Evolutionary conservation across 2,888 invertebrate species (phyloP), one percentile per base, ranked within the genome.

Genomic region (Marasmarcha lunaedactyla): DNA sequence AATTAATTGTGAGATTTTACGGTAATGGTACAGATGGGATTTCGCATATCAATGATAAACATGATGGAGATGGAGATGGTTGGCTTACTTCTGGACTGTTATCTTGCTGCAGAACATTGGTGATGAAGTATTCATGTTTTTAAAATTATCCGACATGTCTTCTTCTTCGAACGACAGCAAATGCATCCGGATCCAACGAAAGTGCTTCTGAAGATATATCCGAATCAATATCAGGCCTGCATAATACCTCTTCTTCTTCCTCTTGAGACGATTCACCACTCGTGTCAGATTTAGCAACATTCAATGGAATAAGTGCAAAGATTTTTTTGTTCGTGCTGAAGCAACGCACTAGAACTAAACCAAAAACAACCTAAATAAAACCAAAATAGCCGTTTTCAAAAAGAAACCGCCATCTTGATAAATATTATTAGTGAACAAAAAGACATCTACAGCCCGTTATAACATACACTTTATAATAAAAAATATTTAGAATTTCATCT

Each of bases 1-100:
- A 33, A 11, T 33, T 33, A 4, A 33, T 33, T 3, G 5, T 33
- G 7, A 33, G 33, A 11, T 33, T 33, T 3, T 7, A 33, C 11
- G 33, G 33, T n/a, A 33, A 33, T 11, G 33, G 33, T 33, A 33
- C 33, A n/a, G 33, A 33, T 6, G 33, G 33, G 33, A 33, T 33
- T 33, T 33, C 33, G 11, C n/a, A 3, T 33, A 33, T n/a, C n/a
- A 33, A 33, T n/a, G 33, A 33, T 9, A 33, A 9, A 11, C 4
- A n/a, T 33, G 33, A 33, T 33, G 33, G 33, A 9, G 5, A n/a
- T 33, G 33, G 33, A 5, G 33, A 33, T n/a, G 33, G 11, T n/a
- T 4, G 3, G n/a, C 11, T 5, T 33, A n/a, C n/a, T 4, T 9
- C 33, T 33, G 4, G 11, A 33, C 11, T n/a, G 7, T 33, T 3